Percentiles rank a stretch among this genome's conserved stretches.
phyloP scores from a whole-genome alignment of 30 jellyfish, hydroid and myxozoan species.

The Hydractinia symbiolongicarpus region DNA sequence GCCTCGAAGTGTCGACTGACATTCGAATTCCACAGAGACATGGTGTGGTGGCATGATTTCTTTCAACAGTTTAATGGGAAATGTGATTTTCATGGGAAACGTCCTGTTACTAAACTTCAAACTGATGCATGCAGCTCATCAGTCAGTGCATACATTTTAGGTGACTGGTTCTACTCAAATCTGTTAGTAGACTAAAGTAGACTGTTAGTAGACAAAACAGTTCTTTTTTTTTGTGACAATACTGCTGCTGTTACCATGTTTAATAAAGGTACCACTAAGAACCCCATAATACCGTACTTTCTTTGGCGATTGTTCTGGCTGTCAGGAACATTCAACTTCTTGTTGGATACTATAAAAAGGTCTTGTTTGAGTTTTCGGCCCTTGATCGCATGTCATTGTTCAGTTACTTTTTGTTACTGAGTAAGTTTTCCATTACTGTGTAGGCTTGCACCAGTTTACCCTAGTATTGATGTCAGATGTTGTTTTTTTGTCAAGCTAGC shows the following conservation, averaged over 20 bases:
- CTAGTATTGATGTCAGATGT: too few relatives aligned
- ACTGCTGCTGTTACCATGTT: constrained; percentile 27
- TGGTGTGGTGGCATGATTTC: background rate
- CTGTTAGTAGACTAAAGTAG: background rate
- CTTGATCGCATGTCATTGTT: too few relatives aligned
- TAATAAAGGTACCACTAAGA: constrained; percentile 17
- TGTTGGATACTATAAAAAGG: background rate
- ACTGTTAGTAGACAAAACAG: background rate
- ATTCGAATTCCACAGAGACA: too few relatives aligned
- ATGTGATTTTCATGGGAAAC: background rate
- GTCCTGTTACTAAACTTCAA: constrained; percentile 5
- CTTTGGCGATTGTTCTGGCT: constrained; percentile 4
- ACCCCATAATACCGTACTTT: background rate
- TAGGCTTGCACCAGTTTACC: too few relatives aligned
- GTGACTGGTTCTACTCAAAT: constrained; percentile 7
- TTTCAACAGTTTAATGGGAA: background rate
- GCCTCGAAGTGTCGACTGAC: background rate
- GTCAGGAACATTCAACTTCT: constrained; percentile 15
- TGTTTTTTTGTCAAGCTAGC: background rate
- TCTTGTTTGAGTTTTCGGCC: too few relatives aligned
- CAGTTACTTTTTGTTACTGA: too few relatives aligned
- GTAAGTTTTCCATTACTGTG: too few relatives aligned
- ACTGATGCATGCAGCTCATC: background rate
- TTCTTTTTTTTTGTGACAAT: constrained; percentile 1
- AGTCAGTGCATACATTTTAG: background rate